Conservation (phyloP, 2,797 vertebrate species). For the Chelidonichthys spinosus region DNA sequence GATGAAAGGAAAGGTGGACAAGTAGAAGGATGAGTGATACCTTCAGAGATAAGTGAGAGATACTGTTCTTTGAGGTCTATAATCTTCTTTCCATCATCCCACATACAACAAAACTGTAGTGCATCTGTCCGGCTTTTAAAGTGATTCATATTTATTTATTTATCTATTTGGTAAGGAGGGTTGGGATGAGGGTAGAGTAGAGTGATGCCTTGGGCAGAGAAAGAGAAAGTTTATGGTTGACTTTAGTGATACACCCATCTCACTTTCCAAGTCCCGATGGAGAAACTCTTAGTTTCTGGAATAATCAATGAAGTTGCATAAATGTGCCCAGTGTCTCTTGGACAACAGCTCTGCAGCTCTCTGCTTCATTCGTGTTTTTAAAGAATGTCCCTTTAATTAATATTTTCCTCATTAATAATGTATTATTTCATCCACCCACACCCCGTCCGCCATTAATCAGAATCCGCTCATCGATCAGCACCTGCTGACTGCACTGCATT, state of each 20-base stretch:
- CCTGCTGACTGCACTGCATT: too few species aligned
- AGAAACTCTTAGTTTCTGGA: too few species aligned
- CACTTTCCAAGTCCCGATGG: too few species aligned
- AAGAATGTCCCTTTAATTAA: too few species aligned
- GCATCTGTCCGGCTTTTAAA: neutral
- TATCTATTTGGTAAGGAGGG: neutral
- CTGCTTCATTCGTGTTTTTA: too few species aligned
- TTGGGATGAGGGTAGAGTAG: neutral
- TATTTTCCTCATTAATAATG: too few species aligned
- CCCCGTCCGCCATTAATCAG: too few species aligned
- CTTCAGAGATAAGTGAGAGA: constrained; percentile 45
- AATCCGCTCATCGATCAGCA: too few species aligned
- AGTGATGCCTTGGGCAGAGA: neutral
- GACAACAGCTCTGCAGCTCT: too few species aligned
- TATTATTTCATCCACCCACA: too few species aligned
- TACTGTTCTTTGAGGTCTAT: constrained; percentile 14
- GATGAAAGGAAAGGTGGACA: constrained; percentile 53
- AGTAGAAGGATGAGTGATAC: constrained; percentile 58
- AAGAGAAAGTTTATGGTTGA: neutral
- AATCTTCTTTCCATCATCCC: constrained; percentile 21
- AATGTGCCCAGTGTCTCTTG: too few species aligned
- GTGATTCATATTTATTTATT: constrained; percentile 10
- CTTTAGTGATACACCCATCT: neutral
- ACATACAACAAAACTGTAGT: neutral
- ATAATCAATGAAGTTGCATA: too few species aligned